Base-by-base conservation (phyloP, 2,113 vertebrate species). In the Bufo gargarizans region DNA sequence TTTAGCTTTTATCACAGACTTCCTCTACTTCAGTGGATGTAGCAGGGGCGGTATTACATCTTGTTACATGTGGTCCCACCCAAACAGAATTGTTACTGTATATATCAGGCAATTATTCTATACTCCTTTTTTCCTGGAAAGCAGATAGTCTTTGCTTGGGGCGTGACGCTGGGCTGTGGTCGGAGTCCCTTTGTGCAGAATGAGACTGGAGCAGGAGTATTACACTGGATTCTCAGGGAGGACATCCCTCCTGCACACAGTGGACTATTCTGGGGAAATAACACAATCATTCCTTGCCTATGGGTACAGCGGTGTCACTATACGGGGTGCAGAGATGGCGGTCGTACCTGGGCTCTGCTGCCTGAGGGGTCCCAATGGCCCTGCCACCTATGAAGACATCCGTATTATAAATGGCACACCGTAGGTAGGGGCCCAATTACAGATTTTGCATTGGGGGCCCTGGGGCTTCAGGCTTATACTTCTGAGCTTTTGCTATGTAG, bases 171-270 rank as follows among this genome's bases (percentile, higher is more conserved):
- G 43, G 43, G 80, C 13, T 82, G n/a, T 65, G n/a, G 5, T 12
- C 19, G 53, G 90, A 96, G 96, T 80, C 79, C 17, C 14, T 45
- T 49, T 16, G 20, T 20, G 61, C 43, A 55, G 47, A 7, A 71
- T 55, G 49, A 71, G 71, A 33, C 47, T 56, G 53, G 83, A 67
- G 83, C 50, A 56, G 10, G 50, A 9, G 13, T 72, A 85, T 72
- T 85, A 72, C 11, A 5, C 49, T 56, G 83, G 83, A 85, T 85
- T 53, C 3, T 53, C 12, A 53, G n/a, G 43, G 14, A 53, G 4
- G 3, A 53, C 43, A 58, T 56, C 53, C 22, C 13, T 22, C 53
- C 13, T 58, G 55, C 45, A 14, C n/a, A 12, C 55, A n/a, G 76
- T 12, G 4, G 47, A 55, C 6, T 55, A 12, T 20, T 55, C 12